Evolutionary conservation across 1,140 invertebrate species (phyloP), one percentile per base, ranked within the genome.

Genomic region (Philopotamus ludificatus): DNA sequence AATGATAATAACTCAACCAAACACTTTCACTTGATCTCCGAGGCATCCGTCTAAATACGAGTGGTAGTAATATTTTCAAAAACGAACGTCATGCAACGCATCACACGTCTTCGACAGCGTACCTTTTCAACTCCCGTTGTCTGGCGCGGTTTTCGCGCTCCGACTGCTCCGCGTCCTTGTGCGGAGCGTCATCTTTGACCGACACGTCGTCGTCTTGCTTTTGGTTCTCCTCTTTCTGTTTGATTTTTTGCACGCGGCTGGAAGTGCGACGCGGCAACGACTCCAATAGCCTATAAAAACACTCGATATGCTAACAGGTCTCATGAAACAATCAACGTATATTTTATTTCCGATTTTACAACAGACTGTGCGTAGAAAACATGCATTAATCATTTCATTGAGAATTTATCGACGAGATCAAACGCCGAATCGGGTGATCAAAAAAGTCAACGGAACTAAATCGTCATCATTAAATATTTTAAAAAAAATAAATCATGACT

Each of bases 241-340:
- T 78, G 25, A 79, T 80, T 65, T 82, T 78, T 41, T 82, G 75
- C 39, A 85, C 78, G 21, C 85, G 75, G 62, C 79, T 81, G 0
- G 84, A 86, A 3, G 80, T 82, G 34, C 84, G 77, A 25, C 83
- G 77, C 1, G 84, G 84, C 34, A 81, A 79, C 66, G 79, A 74
- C 68, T 86, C 84, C 66, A 85, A 72, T 72, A 85, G 78, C 71
- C 79, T 80, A 71, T 55, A 71, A 71, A 61, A 66, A 59, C 49
- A 57, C 57, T 60, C 22, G 18, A 60, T 60, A 42, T 60, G 57
- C 42, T 47, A 60, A 60, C 57, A 25, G 44, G 57, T 20, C 42
- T 47, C 20, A 22, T 20, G 44, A 8, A 47, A 15, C 15, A 15
- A 15, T 8, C 18, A 3, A 47, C 44, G 18, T 47, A 16, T 7